These are phyloP conservation scores for Catonia carolina DNA, from an alignment of 2,888 invertebrate species.

Conservation along the genomic window DNA sequence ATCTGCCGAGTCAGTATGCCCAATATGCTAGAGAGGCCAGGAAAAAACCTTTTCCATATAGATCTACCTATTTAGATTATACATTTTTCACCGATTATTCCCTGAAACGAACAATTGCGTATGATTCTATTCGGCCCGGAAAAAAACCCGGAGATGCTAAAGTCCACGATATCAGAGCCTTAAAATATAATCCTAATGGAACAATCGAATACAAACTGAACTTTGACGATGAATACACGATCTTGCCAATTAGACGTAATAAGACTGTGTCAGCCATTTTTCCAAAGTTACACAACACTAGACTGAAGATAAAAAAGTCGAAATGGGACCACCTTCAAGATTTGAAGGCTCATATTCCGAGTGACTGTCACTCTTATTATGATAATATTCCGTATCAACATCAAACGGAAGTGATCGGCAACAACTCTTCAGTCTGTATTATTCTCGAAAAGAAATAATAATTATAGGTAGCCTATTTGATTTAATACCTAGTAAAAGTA, in stretches of 20 bases:
- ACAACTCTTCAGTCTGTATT: too few relatives aligned
- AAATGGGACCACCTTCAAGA: slow-evolving; percentile 14
- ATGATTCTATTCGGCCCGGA: slow-evolving; percentile 16
- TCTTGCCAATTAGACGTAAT: slow-evolving; percentile 4
- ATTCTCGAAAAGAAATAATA: too few relatives aligned
- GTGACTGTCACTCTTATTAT: background rate
- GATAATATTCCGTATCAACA: background rate
- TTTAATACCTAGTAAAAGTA: too few relatives aligned
- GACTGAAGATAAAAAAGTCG: slow-evolving; percentile 10
- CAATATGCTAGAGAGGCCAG: slow-evolving; percentile 6
- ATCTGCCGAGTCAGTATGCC: slow-evolving; percentile 5
- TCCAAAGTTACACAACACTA: background rate
- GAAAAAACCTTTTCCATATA: slow-evolving; percentile 10
- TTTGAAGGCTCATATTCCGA: background rate
- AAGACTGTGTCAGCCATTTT: background rate
- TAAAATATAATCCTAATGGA: slow-evolving; percentile 10
- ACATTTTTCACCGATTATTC: slow-evolving; percentile 11
- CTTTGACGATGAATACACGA: slow-evolving; percentile 3
- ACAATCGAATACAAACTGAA: slow-evolving; percentile 9
- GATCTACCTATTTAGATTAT: slow-evolving; percentile 6
- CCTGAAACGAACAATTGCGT: slow-evolving; percentile 9
- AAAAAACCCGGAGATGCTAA: slow-evolving; percentile 1
- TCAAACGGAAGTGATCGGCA: too few relatives aligned
- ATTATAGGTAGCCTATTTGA: too few relatives aligned
- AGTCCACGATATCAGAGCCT: background rate